phyloP scores from a whole-genome alignment of 2,113 vertebrate species.

The Choloepus hoffmanni region DNA sequence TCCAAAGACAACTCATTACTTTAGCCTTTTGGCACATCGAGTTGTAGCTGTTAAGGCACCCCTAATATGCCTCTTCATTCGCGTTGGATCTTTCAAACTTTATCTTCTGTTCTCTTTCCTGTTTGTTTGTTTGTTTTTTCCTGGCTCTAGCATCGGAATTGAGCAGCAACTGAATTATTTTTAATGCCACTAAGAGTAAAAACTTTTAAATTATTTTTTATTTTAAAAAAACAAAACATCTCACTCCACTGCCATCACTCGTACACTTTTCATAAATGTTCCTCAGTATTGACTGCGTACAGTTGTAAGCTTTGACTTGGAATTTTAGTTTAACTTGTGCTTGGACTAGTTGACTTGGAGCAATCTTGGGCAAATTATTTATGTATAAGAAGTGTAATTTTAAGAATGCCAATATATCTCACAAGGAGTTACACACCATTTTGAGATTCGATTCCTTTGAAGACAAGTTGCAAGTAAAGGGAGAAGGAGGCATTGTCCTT shows the following conservation, averaged over 20 bases:
- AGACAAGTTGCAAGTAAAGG: not conserved
- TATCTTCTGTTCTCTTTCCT: slow-evolving; percentile 11
- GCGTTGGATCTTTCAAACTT: not conserved
- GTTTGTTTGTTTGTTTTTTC: not conserved
- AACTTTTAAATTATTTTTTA: slow-evolving; percentile 16
- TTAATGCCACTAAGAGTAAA: slow-evolving; percentile 16
- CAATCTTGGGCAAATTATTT: not conserved
- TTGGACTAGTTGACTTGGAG: not conserved
- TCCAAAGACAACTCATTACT: not conserved
- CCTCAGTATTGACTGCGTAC: not conserved
- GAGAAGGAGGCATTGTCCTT: not conserved
- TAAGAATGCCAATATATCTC: not conserved
- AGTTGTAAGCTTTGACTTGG: not conserved
- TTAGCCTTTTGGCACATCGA: not conserved
- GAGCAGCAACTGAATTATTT: slow-evolving; percentile 10
- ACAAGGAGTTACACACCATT: not conserved
- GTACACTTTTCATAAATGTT: not conserved
- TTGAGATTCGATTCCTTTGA: not conserved
- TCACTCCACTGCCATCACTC: not conserved
- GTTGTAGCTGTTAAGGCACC: not conserved
- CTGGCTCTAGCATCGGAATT: not conserved
- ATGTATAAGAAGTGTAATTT: not conserved
- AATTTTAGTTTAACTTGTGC: slow-evolving; percentile 4
- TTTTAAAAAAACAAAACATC: not conserved
- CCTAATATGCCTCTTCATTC: not conserved